Conservation (phyloP, 1,140 invertebrate species). For the Frieseomelitta varia region DNA sequence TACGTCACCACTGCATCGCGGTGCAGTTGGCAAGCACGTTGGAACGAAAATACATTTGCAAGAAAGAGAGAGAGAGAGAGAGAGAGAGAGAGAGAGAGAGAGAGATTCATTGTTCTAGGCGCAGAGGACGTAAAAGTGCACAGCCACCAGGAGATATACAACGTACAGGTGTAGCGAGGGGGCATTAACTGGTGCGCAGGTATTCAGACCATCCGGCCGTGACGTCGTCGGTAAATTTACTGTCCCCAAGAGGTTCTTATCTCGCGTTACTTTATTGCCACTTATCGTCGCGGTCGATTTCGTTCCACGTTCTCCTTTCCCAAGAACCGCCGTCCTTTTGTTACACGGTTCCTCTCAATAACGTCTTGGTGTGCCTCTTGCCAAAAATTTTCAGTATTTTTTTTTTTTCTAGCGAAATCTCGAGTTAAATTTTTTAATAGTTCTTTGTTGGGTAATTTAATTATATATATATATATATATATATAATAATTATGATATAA, state of each 20-base stretch:
- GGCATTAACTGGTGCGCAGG: conserved; percentile 41
- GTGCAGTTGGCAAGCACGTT: not conserved
- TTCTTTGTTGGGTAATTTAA: too few relatives aligned
- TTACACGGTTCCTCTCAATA: not conserved
- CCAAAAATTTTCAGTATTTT: not conserved
- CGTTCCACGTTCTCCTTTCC: conserved; percentile 3
- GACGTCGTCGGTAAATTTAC: conserved; percentile 43
- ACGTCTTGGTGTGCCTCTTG: too few relatives aligned
- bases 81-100: not conserved
- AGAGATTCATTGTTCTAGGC: conserved; percentile 41
- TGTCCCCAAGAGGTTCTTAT: conserved; percentile 30
- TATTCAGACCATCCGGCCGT: conserved; percentile 52
- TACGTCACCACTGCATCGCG: not conserved
- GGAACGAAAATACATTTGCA: not conserved
- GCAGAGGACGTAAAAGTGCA: conserved; percentile 28
- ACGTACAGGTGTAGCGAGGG: conserved; percentile 40
- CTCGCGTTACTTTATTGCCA: conserved; percentile 49
- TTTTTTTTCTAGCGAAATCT: too few relatives aligned
- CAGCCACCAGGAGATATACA: conserved; percentile 46
- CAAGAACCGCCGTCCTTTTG: not conserved
- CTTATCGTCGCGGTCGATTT: conserved; percentile 48
- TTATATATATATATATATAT: too few relatives aligned
- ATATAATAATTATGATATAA: too few relatives aligned
- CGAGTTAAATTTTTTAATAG: too few relatives aligned
- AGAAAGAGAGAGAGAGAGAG: too few relatives aligned